These are phyloP conservation scores for Rhagonycha fulva DNA, from an alignment of 2,888 invertebrate genomes.

Conservation along the genomic window DNA sequence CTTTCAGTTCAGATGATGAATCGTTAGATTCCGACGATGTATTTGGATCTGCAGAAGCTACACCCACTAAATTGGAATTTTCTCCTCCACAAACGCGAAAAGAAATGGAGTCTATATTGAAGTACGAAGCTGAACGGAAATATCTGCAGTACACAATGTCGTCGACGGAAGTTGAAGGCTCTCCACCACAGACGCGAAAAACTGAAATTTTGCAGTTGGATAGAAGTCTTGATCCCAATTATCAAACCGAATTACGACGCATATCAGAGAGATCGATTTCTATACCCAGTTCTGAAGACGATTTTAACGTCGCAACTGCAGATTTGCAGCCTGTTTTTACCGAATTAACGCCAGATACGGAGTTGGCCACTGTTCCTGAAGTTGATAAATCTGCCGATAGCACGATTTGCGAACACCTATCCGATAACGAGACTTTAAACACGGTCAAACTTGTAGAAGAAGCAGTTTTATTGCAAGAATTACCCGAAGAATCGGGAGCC, in stretches of 20 bases:
- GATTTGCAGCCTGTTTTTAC: conserved; percentile 56
- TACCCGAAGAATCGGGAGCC: conserved; percentile 38
- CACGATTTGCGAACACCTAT: conserved; percentile 53
- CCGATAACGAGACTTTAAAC: conserved; percentile 53
- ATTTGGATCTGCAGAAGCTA: conserved; percentile 76
- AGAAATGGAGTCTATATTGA: conserved; percentile 74
- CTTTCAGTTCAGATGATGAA: conserved; percentile 77
- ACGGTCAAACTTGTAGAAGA: conserved; percentile 36
- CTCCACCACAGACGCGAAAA: conserved; percentile 73
- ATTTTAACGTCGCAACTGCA: conserved; percentile 63
- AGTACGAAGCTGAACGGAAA: conserved; percentile 74
- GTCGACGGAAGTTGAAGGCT: conserved; percentile 77
- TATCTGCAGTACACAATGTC: conserved; percentile 65
- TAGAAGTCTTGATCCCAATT: conserved; percentile 65
- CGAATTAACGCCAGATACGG: conserved; percentile 43
- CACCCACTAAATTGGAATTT: conserved; percentile 72
- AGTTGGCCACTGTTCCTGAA: conserved; percentile 46
- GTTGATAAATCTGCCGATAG: conserved; percentile 50
- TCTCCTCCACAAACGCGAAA: conserved; percentile 77
- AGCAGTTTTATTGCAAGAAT: conserved; percentile 35
- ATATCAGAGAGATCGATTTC: conserved; percentile 77
- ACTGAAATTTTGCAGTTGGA: conserved; percentile 65
- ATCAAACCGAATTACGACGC: conserved; percentile 67
- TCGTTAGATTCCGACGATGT: conserved; percentile 78
- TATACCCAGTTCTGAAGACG: conserved; percentile 77